phyloP scores from a whole-genome alignment of 2,888 invertebrate genomes.

The Apodemia mormo region DNA sequence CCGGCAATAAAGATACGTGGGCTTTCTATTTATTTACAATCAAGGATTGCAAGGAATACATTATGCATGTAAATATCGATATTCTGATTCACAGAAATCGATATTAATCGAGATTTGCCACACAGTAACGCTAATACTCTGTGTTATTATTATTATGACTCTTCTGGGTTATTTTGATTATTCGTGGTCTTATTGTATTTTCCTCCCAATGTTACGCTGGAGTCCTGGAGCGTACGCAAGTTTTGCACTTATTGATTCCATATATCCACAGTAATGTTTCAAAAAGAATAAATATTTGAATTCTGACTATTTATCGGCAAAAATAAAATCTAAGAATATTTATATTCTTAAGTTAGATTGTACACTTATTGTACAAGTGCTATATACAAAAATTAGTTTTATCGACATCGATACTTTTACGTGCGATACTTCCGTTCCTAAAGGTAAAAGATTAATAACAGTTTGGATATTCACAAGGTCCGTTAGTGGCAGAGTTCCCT shows the following conservation, averaged over 20 bases:
- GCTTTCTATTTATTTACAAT: conserved; percentile 12
- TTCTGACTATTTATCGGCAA: too few relatives aligned
- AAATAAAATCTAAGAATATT: too few relatives aligned
- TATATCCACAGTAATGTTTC: too few relatives aligned
- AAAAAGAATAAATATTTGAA: too few relatives aligned
- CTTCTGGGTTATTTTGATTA: too few relatives aligned
- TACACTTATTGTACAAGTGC: too few relatives aligned
- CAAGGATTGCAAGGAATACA: neutral
- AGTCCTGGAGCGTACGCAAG: too few relatives aligned
- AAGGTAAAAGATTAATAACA: neutral
- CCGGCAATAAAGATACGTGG: conserved; percentile 2
- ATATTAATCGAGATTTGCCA: neutral
- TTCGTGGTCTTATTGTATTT: neutral
- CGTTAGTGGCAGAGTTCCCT: neutral
- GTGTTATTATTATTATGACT: too few relatives aligned
- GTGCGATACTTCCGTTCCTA: neutral
- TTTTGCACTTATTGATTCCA: too few relatives aligned
- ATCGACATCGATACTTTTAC: conserved; percentile 1
- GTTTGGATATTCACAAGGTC: neutral
- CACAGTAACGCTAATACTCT: neutral
- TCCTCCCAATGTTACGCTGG: neutral
- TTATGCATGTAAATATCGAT: neutral
- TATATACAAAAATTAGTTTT: neutral
- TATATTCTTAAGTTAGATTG: too few relatives aligned
- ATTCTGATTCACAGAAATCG: neutral